Evolutionary conservation across 2,888 invertebrate species (phyloP).

Genomic region (Mayetiola destructor): DNA sequence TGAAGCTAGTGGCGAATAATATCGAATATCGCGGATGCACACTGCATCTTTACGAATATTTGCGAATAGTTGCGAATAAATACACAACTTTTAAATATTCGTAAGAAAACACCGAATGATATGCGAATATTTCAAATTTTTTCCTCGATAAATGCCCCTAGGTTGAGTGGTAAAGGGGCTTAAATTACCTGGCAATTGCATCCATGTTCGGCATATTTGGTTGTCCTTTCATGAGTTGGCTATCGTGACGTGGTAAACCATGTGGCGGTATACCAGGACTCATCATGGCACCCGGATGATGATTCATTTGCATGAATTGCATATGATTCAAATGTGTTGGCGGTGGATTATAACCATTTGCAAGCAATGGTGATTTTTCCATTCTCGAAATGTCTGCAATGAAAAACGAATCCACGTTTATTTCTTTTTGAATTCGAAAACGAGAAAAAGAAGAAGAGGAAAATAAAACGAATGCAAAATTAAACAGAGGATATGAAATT

Average conservation of each 20-base stretch:
- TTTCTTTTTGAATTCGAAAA: not conserved
- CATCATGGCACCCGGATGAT: conserved; percentile 53
- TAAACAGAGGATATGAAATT: too few species aligned
- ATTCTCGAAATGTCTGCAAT: conserved; percentile 67
- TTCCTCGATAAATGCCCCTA: not conserved
- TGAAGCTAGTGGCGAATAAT: too few species aligned
- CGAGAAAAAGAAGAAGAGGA: conserved; percentile 2
- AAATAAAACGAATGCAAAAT: not conserved
- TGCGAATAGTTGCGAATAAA: not conserved
- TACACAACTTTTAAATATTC: not conserved
- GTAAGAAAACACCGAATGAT: not conserved
- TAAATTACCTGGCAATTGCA: conserved; percentile 62
- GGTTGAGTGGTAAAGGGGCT: not conserved
- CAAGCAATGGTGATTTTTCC: conserved; percentile 82
- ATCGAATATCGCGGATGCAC: too few species aligned
- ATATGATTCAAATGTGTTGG: conserved; percentile 83
- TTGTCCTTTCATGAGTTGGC: conserved; percentile 70
- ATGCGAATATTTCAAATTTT: not conserved
- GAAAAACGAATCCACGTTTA: not conserved
- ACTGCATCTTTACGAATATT: too few species aligned
- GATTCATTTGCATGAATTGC: conserved; percentile 86
- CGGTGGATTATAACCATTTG: conserved; percentile 89
- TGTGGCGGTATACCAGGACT: conserved; percentile 80
- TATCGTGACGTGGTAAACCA: conserved; percentile 67
- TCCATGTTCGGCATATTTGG: conserved; percentile 67